phyloP scores from a whole-genome alignment of 92 coral and sea anemone genomes.

The Paragorgia papillata region DNA sequence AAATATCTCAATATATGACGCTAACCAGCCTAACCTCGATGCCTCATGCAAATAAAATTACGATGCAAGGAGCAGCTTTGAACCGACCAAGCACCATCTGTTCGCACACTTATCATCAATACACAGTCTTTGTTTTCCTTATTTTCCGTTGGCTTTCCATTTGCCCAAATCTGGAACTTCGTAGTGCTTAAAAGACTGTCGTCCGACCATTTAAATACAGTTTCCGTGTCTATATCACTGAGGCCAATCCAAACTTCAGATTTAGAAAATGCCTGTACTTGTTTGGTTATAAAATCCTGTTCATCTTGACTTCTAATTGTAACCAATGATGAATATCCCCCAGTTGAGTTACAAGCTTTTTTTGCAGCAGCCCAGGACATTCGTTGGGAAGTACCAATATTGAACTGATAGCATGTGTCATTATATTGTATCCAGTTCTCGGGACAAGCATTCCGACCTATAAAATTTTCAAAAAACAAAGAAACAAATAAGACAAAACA shows the following conservation, averaged over 20 bases:
- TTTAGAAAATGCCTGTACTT: background rate
- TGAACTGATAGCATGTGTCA: constrained; percentile 85
- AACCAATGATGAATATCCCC: constrained; percentile 65
- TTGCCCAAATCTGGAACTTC: constrained; percentile 23
- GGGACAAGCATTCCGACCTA: constrained; percentile 88
- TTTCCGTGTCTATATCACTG: constrained; percentile 70
- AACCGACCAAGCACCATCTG: constrained; percentile 84
- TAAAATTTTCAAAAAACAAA: background rate
- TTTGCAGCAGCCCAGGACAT: constrained; percentile 71
- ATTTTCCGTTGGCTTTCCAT: constrained; percentile 34
- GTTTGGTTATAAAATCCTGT: constrained; percentile 59
- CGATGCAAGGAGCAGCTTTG: constrained; percentile 45
- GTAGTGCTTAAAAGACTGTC: constrained; percentile 44
- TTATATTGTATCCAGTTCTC: constrained; percentile 78
- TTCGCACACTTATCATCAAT: constrained; percentile 5
- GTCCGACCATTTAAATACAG: constrained; percentile 79
- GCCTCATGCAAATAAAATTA: constrained; percentile 73
- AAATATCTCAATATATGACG: too few species aligned
- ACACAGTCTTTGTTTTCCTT: constrained; percentile 19
- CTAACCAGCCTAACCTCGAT: constrained; percentile 87
- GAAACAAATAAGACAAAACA: too few species aligned
- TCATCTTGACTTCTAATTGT: constrained; percentile 70
- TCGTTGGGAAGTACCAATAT: constrained; percentile 65
- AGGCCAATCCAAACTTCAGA: constrained; percentile 84
- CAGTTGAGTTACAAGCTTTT: constrained; percentile 61